These are phyloP conservation scores for Schmidtea mediterranea DNA, from an alignment of 1,140 invertebrate species.

Conservation along the genomic window DNA sequence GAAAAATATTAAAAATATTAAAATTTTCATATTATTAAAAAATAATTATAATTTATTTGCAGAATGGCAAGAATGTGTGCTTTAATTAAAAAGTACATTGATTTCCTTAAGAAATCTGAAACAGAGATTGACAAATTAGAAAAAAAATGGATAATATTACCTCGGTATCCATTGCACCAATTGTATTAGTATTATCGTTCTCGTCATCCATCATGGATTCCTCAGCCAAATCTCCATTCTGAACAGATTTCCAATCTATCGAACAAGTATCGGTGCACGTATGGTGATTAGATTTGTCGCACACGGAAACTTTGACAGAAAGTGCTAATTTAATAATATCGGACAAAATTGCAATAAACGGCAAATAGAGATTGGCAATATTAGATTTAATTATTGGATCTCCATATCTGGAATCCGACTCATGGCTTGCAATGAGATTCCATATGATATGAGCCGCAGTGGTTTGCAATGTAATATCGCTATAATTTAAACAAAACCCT, in stretches of 20 bases:
- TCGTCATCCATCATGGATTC: no score
- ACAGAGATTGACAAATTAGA: no score
- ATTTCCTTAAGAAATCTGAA: no score
- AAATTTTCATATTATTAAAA: no score
- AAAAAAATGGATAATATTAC: no score
- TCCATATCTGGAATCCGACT: conserved; percentile 52
- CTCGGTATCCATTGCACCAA: conserved; percentile 16
- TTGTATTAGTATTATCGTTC: no score
- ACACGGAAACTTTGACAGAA: background rate
- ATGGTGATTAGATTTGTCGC: background rate
- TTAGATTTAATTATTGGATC: conserved; percentile 46
- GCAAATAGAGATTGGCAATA: conserved; percentile 61
- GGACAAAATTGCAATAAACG: conserved; percentile 28
- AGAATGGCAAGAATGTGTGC: no score
- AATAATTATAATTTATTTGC: no score
- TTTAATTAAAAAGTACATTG: no score
- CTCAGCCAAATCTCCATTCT: no score
- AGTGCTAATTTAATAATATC: background rate
- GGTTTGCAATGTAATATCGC: conserved; percentile 46
- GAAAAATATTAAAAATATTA: no score
- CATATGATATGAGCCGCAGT: conserved; percentile 50
- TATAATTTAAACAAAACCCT: conserved; percentile 24
- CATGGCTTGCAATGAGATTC: conserved; percentile 54
- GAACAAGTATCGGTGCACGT: background rate
- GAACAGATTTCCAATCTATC: no score